Evolutionary conservation across 1,140 invertebrate species (phyloP), one percentile per base, ranked within the genome.

Genomic region (Samia ricini): DNA sequence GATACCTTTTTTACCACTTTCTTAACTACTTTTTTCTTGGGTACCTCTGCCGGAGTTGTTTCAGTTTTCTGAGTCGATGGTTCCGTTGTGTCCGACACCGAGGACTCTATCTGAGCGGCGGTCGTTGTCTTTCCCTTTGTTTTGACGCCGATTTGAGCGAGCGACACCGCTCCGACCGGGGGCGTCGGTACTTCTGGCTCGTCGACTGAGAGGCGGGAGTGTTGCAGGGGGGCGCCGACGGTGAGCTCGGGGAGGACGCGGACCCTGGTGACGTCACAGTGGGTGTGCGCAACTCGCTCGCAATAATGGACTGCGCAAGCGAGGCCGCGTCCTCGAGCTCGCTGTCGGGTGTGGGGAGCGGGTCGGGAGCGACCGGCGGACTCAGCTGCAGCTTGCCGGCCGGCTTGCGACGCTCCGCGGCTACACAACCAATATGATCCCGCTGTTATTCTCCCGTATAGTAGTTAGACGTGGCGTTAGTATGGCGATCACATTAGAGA

Each of bases 401-500:
- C 69, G 79, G 83, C 79, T 83, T 86, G 74, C 81, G 84, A 68
- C 85, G 76, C 87, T 85, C 83, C 84, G 85, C 82, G 77, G 81
- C 90, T 91, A 90, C 77, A 87, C 86, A 90, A 91, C 85, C 87
- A 90, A 88, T 77, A 81, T 74, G 76, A 74, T 79, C 80, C 78
- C 85, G 76, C 82, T 83, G 81, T 90, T 90, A 85, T 80, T 81
- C 77, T 89, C 84, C 87, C 83, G 80, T 81, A 81, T 69, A 71
- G 73, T n/a, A n/a, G 33, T 88, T 89, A 87, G 66, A 70, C 79
- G 77, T 83, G 80, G 76, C 85, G 87, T 91, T 88, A 91, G 90
- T 91, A 89, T 85, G 69, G 85, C 83, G 75, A 74, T 91, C 90
- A 91, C 90, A 91, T 91, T 90, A 91, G 82, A 86, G 88, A 88